A percentile compares a stretch with the other conserved stretches of the same genome.
These are phyloP conservation scores for Tolmerus cingulatus DNA, from an alignment of 2,888 invertebrate genomes.

Conservation along the genomic window DNA sequence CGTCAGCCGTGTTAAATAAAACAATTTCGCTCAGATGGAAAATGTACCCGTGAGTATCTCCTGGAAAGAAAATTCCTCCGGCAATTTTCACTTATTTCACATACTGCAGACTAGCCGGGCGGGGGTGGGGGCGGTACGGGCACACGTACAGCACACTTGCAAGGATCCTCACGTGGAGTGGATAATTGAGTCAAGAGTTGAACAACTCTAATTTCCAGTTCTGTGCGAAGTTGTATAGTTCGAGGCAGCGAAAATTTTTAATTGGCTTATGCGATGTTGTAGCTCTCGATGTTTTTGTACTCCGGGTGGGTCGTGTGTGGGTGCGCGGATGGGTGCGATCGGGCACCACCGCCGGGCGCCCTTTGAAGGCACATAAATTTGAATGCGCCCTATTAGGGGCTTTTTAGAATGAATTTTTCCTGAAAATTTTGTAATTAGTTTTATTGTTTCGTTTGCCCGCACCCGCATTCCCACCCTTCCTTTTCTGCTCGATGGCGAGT, in stretches of 20 bases:
- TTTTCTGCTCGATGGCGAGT: not conserved
- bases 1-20: slow-evolving; percentile 30
- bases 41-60: slow-evolving; percentile 30
- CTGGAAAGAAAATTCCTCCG: slow-evolving; percentile 9
- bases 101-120: not conserved
- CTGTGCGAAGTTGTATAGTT: slow-evolving; percentile 47
- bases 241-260: slow-evolving; percentile 50
- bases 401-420: slow-evolving; percentile 44
- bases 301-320: slow-evolving; percentile 14
- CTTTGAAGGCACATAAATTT: slow-evolving; percentile 41
- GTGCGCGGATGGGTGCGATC: slow-evolving; percentile 26
- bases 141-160: slow-evolving; percentile 25
- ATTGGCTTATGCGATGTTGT: slow-evolving; percentile 48
- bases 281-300: slow-evolving; percentile 36
- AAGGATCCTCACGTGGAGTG: slow-evolving; percentile 43
- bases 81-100: slow-evolving; percentile 19
- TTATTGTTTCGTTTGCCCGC: slow-evolving; percentile 42
- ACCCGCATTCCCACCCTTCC: not conserved
- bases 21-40: slow-evolving; percentile 31
- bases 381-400: slow-evolving; percentile 43
- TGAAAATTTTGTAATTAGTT: slow-evolving; percentile 46
- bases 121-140: not conserved
- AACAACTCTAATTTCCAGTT: slow-evolving; percentile 50
- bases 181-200: slow-evolving; percentile 51
- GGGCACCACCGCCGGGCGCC: slow-evolving; percentile 18